Evolutionary conservation across 2,113 vertebrate species (phyloP).

Genomic region (Mormoops blainvillei): DNA sequence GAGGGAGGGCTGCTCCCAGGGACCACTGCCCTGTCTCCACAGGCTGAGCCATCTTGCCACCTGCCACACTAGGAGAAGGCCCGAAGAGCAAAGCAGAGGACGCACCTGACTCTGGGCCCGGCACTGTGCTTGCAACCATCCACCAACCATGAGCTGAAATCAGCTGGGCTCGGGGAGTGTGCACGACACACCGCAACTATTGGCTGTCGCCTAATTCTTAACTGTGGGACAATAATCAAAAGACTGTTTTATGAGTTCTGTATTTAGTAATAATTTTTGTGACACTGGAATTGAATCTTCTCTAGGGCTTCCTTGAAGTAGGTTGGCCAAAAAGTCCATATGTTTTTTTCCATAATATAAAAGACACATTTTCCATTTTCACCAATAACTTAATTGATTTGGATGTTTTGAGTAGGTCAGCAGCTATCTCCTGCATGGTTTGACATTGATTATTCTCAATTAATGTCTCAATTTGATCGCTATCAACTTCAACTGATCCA

Average conservation of each 20-base stretch:
- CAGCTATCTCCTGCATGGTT: no score
- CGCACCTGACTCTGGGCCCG: no score
- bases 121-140: neutral
- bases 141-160: neutral
- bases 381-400: no score
- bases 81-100: neutral
- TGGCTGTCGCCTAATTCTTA: neutral
- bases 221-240: neutral
- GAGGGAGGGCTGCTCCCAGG: neutral
- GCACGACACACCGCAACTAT: neutral
- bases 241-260: neutral
- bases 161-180: neutral
- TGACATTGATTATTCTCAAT: no score
- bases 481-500: no score
- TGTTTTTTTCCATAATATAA: no score
- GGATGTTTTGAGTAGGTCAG: no score
- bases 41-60: neutral
- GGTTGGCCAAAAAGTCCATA: no score
- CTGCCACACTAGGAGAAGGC: neutral
- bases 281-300: constrained; percentile 16
- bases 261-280: neutral
- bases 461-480: no score
- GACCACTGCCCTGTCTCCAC: neutral
- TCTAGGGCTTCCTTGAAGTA: neutral
- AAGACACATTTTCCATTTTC: no score